Evolutionary conservation across 2,888 invertebrate genomes (phyloP).

Genomic region (Leucophenga montana): DNA sequence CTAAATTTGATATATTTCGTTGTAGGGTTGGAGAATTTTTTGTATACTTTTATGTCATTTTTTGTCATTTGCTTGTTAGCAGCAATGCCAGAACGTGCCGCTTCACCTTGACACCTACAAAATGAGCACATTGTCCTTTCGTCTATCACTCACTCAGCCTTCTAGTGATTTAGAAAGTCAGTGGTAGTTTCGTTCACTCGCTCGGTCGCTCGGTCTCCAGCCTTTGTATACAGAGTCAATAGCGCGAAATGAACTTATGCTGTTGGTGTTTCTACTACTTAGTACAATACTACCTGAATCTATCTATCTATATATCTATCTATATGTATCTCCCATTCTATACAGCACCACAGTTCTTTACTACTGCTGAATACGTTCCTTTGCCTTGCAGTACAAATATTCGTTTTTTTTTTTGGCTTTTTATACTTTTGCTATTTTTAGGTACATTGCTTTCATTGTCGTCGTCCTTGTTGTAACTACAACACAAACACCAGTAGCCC

Average conservation of each 20-base stretch:
- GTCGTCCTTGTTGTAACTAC: conserved; percentile 44
- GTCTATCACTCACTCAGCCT: background rate
- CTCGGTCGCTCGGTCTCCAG: background rate
- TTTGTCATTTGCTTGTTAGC: conserved; percentile 43
- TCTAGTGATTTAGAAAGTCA: background rate
- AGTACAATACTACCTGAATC: conserved; percentile 1
- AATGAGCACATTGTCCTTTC: background rate
- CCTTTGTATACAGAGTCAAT: conserved; percentile 23
- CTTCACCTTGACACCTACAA: background rate
- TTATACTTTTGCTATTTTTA: conserved; percentile 45
- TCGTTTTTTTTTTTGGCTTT: conserved; percentile 7
- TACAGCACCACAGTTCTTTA: conserved; percentile 27
- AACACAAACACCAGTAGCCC: conserved; percentile 27
- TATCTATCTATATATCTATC: conserved; percentile 43
- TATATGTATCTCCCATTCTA: conserved; percentile 35
- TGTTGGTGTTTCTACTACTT: conserved; percentile 27
- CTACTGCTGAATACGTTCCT: background rate
- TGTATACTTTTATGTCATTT: conserved; percentile 9
- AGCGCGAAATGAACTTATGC: conserved; percentile 27
- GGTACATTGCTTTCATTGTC: conserved; percentile 30
- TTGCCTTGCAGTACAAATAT: background rate
- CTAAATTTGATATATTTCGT: background rate
- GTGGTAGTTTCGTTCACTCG: background rate
- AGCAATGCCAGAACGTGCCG: background rate
- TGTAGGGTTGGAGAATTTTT: background rate